phyloP scores from a whole-genome alignment of 2,888 invertebrate genomes.

The Lasioglossum marginatum region DNA sequence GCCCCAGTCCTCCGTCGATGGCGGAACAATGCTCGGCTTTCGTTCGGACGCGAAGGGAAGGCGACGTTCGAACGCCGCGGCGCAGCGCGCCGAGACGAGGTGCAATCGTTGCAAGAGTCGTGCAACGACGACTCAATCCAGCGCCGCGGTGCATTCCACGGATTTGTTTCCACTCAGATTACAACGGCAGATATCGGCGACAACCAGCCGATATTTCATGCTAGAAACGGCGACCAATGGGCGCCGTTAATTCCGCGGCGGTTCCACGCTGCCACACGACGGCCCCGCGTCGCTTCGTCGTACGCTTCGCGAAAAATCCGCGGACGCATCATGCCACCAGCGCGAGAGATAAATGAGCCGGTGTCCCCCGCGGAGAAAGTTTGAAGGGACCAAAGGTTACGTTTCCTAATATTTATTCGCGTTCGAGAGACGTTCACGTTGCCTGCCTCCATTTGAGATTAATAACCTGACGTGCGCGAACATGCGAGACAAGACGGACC shows the following conservation, averaged over 20 bases:
- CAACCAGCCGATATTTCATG: conserved; percentile 71
- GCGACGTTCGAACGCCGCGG: conserved; percentile 43
- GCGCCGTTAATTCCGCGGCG: conserved; percentile 54
- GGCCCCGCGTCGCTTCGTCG: not conserved
- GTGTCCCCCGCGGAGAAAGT: conserved; percentile 28
- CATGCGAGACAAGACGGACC: not conserved
- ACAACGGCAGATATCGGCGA: conserved; percentile 69
- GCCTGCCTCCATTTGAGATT: conserved; percentile 1
- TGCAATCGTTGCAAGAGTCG: conserved; percentile 49
- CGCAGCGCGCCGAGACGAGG: conserved; percentile 20
- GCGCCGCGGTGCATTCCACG: conserved; percentile 62
- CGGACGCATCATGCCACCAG: conserved; percentile 3
- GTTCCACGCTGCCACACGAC: conserved; percentile 27
- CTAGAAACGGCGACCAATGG: conserved; percentile 59
- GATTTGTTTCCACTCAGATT: conserved; percentile 73
- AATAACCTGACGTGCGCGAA: conserved; percentile 17
- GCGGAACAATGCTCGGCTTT: conserved; percentile 54
- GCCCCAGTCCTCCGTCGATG: conserved; percentile 38
- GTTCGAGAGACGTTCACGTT: conserved; percentile 16
- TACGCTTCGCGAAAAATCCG: not conserved
- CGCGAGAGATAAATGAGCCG: conserved; percentile 10
- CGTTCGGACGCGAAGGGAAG: conserved; percentile 40
- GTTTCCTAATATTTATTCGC: conserved; percentile 26
- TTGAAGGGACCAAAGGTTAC: conserved; percentile 18
- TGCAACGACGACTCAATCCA: conserved; percentile 68